Base-by-base conservation (phyloP, 2,113 vertebrate genomes). In the Sclerurus mexicanus region DNA sequence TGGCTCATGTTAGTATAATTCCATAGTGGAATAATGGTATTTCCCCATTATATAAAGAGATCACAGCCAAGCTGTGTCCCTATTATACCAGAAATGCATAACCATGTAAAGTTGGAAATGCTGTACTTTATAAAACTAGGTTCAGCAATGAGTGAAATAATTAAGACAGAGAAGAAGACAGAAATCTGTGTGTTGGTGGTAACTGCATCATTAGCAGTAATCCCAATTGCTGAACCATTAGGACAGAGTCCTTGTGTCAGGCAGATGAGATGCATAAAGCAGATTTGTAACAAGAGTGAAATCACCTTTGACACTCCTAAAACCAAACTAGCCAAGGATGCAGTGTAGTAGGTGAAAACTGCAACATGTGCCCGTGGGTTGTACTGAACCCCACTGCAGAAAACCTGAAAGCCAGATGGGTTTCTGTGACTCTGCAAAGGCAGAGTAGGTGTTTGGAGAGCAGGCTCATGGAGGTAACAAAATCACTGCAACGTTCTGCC, bases 11-110 rank as follows among this genome's bases (percentile, higher is more conserved):
- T 30, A 15, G 7, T 63, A 9, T 56, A 84, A 55, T 83, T 77
- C 46, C 33, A 3, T 40, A 39, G 35, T 25, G 87, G 33, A 55
- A 31, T 52, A 88, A 47, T 7, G 47, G 2, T 62, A 20, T 81
- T 74, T 76, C 49, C 27, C 37, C 0, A 0, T 59, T 79, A 76
- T 1, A 28, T 14, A 11, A 77, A 56, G 59, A 59, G 37, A 56
- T 63, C 2, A 2, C 10, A 80, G 56, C 9, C 39, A 63, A 40
- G 16, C 9, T 74, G 11, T 13, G 16, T 69, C 47, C 39, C 77
- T 76, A 23, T 55, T 73, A 23, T 55, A 18, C 35, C 47, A 12
- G 35, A 50, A 23, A 39, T 2, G 0, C 56, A 33, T 46, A 66
- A 77, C 47, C 27, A 46, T 69, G 17, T 17, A 73, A 35, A 0